These are phyloP conservation scores for Hydrozoanthus gracilis DNA, from an alignment of 92 coral and sea anemone species.

Conservation along the genomic window DNA sequence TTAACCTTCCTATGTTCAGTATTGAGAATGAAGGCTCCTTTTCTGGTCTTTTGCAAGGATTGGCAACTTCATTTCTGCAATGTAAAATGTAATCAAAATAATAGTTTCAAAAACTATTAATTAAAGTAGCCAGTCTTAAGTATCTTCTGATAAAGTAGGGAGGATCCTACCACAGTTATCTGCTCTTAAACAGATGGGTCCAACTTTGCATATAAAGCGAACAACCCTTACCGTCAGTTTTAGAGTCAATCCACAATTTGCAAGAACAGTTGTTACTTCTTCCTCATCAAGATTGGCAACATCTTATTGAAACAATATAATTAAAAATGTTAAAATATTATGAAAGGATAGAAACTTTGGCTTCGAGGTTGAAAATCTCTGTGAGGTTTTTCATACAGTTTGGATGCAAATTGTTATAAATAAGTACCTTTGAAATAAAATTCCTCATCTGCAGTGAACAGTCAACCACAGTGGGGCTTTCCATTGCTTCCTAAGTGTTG, in stretches of 20 bases:
- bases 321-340: conserved; percentile 1
- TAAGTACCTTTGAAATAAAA: conserved; percentile 57
- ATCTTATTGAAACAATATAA: conserved; percentile 1
- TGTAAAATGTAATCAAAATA: neutral
- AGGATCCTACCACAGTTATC: neutral
- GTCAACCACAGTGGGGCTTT: conserved; percentile 62
- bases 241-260: conserved; percentile 53
- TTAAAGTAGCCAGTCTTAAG: neutral
- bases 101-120: neutral
- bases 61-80: neutral
- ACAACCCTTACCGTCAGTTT: conserved; percentile 34
- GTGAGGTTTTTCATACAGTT: neutral
- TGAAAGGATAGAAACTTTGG: neutral
- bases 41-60: conserved; percentile 33
- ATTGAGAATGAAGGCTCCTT: conserved; percentile 40
- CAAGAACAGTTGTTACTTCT: conserved; percentile 38
- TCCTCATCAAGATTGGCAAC: conserved; percentile 37
- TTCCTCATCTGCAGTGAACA: conserved; percentile 58
- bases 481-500: conserved; percentile 53
- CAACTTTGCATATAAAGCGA: neutral
- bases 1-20: conserved; percentile 62
- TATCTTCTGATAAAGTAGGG: neutral
- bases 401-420: conserved; percentile 25
- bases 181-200: neutral
- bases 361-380: neutral